Evolutionary conservation across 2,888 invertebrate species (phyloP).

Genomic region (Coenonympha glycerion): DNA sequence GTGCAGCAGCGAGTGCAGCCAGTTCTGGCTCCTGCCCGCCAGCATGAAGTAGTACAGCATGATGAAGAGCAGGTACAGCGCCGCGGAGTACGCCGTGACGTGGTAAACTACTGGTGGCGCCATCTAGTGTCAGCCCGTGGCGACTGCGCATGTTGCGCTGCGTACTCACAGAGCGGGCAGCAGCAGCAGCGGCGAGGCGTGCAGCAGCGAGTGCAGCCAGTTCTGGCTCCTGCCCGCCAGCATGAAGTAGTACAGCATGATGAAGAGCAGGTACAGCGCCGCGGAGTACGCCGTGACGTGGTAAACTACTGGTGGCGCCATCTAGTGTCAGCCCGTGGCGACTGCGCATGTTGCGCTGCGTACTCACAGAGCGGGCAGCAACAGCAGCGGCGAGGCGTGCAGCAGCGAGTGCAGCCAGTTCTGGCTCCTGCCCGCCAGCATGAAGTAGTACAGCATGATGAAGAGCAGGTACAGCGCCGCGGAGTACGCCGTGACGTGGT

Average conservation of each 20-base stretch:
- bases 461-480: constrained; percentile 82
- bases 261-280: constrained; percentile 81
- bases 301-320: too few relatives aligned
- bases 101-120: too few relatives aligned
- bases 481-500: constrained; percentile 82
- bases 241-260: constrained; percentile 82
- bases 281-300: constrained; percentile 83
- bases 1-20: constrained; percentile 83
- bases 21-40: constrained; percentile 83
- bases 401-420: constrained; percentile 81
- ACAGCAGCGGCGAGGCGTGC: constrained; percentile 85
- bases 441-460: constrained; percentile 83
- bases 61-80: constrained; percentile 81
- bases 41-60: constrained; percentile 82
- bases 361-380: constrained; percentile 90
- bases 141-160: constrained; percentile 39
- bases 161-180: constrained; percentile 89
- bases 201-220: constrained; percentile 82
- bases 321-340: constrained; percentile 78
- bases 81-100: constrained; percentile 82
- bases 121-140: too few relatives aligned
- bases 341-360: constrained; percentile 77
- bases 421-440: constrained; percentile 84
- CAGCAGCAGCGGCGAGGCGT: constrained; percentile 85
- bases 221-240: constrained; percentile 84